These are phyloP conservation scores for Drosophila pseudotalamancana DNA, from an alignment of 2,888 invertebrate species.

Conservation along the genomic window DNA sequence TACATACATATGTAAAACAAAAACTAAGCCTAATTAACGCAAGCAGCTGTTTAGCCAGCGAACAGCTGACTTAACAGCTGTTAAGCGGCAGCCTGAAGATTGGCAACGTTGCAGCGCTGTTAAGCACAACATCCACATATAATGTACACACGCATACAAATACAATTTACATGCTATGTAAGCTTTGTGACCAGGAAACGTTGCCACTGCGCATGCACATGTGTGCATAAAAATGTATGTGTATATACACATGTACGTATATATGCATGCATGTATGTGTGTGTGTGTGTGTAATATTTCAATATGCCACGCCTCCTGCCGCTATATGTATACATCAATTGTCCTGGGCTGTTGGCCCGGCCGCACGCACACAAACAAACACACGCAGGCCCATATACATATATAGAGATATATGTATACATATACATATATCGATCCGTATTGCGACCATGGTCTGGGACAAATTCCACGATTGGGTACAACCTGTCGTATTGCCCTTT, in stretches of 20 bases:
- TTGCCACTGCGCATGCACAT: constrained; percentile 49
- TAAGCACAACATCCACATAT: neutral
- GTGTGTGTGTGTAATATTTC: constrained; percentile 6
- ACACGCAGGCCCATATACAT: neutral
- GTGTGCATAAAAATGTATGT: too few relatives aligned
- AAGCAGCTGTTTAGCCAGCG: constrained; percentile 35
- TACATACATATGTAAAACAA: neutral
- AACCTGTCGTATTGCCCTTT: constrained; percentile 58
- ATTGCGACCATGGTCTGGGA: constrained; percentile 72
- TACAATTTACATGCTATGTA: constrained; percentile 2
- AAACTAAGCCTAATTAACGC: constrained; percentile 18
- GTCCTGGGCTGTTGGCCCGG: constrained; percentile 71
- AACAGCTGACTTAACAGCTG: constrained; percentile 65
- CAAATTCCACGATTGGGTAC: constrained; percentile 72
- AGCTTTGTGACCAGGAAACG: constrained; percentile 45
- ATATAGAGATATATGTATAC: neutral
- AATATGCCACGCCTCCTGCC: constrained; percentile 35
- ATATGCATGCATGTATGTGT: neutral
- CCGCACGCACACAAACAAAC: neutral
- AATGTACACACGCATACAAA: neutral
- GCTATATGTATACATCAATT: constrained; percentile 35
- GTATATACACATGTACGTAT: too few relatives aligned
- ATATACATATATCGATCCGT: constrained; percentile 55
- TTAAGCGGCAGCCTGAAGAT: constrained; percentile 33
- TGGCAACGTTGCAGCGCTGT: constrained; percentile 37